Base-by-base conservation (phyloP, 2,113 vertebrate genomes). In the Prionailurus viverrinus region DNA sequence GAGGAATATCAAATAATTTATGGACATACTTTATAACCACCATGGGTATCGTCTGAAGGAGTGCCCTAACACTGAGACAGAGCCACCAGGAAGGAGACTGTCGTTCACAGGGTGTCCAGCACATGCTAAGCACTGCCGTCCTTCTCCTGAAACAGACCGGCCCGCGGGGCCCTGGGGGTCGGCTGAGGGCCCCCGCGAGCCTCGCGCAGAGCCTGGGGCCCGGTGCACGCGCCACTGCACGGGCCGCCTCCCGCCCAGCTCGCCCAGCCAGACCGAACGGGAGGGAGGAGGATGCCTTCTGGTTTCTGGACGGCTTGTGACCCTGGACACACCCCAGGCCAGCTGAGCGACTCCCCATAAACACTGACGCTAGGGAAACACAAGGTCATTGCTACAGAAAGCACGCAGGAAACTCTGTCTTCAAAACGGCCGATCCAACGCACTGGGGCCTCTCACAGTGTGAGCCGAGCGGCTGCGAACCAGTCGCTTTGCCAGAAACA, bases 291-390 rank as follows among this genome's bases (percentile, higher is more conserved):
- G 51, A 68, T 14, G 39, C 21, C 48, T 83, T 91, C 85, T 73
- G 81, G 23, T 83, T 14, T 76, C 41, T 23, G 48, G n/a, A 89
- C 86, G 6, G 69, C 71, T 55, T 79, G 53, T 36, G 16, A 55
- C 73, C 33, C 79, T 82, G 61, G 23, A 86, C 58, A 69, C 58
- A 69, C 55, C 69, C 89, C 92, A 81, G 84, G 89, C 85, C 25
- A 58, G 55, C 45, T 27, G 27, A 73, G 79, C 81, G 83, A 95
- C 83, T 96, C 88, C 74, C 39, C 33, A 58, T 74, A 66, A 68
- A 83, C 10, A 29, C 91, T 83, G 16, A 73, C 15, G 55, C 83
- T 88, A 95, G 66, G 23, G 21, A 80, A 74, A 16, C 39, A 9
- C 4, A 71, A 94, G 55, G 55, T 41, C 68, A 87, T 36, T 71